Conservation (phyloP, 2,888 invertebrate species). For the Drosophila imparisetae region DNA sequence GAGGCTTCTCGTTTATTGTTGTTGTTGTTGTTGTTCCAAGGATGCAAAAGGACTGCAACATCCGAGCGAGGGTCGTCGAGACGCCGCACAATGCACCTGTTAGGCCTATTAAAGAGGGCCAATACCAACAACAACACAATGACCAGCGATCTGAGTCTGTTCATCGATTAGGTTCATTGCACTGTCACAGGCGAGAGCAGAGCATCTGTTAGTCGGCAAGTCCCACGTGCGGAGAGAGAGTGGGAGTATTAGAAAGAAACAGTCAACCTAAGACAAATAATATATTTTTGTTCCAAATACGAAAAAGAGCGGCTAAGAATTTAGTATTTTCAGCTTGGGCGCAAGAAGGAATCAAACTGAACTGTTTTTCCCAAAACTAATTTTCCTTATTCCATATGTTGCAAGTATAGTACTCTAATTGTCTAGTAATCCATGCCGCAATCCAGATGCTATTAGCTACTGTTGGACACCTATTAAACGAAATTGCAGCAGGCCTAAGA, state of each 20-base stretch:
- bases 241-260: background rate
- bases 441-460: background rate
- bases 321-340: background rate
- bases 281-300: too few species aligned
- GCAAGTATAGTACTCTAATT: background rate
- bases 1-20: constrained; percentile 19
- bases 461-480: background rate
- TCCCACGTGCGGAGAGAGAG: background rate
- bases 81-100: constrained; percentile 55
- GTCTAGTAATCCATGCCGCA: background rate
- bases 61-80: constrained; percentile 33
- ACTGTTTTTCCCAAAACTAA: background rate
- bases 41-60: constrained; percentile 57
- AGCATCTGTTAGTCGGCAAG: constrained; percentile 14
- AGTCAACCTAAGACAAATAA: background rate
- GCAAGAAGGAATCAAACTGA: background rate
- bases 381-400: background rate
- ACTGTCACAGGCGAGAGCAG: constrained; percentile 2
- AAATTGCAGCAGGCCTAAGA: background rate
- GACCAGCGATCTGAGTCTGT: constrained; percentile 9
- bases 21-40: constrained; percentile 41
- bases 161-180: constrained; percentile 22
- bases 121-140: constrained; percentile 5
- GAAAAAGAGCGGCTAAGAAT: background rate
- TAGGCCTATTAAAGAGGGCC: constrained; percentile 52